Percentiles rank a stretch among this genome's conserved stretches.
These are phyloP conservation scores for Tyrophagus putrescentiae DNA, from an alignment of 1,140 invertebrate genomes.

Conservation along the genomic window DNA sequence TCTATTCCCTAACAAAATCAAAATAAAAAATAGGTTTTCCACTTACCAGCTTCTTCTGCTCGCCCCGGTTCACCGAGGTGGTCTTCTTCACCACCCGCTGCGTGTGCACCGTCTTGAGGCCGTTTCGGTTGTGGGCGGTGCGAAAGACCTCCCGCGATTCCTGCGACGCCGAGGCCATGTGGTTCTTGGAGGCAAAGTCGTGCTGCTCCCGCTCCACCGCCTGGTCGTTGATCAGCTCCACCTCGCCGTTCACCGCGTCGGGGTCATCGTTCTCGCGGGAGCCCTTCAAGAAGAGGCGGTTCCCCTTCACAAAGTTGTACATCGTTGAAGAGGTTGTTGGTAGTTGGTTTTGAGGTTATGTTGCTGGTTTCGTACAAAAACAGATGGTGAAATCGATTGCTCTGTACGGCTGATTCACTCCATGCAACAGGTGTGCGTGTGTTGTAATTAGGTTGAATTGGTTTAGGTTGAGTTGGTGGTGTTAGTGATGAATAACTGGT, in stretches of 20 bases:
- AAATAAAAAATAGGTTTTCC: not conserved
- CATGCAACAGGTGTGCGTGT: not conserved
- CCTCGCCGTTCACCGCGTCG: slow-evolving; percentile 35
- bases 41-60: slow-evolving; percentile 36
- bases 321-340: no score
- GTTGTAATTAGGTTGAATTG: not conserved
- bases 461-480: not conserved
- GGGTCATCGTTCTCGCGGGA: slow-evolving; percentile 48
- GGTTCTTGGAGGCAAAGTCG: slow-evolving; percentile 23
- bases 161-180: slow-evolving; percentile 30
- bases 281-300: slow-evolving; percentile 55
- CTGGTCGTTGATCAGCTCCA: slow-evolving; percentile 14
- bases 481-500: not conserved
- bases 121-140: slow-evolving; percentile 48
- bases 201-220: not conserved
- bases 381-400: not conserved
- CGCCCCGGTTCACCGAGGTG: slow-evolving; percentile 69
- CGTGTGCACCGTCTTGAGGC: slow-evolving; percentile 55
- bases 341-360: no score
- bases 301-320: slow-evolving; percentile 22
- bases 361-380: not conserved
- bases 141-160: slow-evolving; percentile 33
- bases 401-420: not conserved
- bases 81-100: slow-evolving; percentile 74
- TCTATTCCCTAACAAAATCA: no score